These are phyloP conservation scores for Clivina fossor DNA, from an alignment of 2,888 invertebrate species.

Conservation along the genomic window DNA sequence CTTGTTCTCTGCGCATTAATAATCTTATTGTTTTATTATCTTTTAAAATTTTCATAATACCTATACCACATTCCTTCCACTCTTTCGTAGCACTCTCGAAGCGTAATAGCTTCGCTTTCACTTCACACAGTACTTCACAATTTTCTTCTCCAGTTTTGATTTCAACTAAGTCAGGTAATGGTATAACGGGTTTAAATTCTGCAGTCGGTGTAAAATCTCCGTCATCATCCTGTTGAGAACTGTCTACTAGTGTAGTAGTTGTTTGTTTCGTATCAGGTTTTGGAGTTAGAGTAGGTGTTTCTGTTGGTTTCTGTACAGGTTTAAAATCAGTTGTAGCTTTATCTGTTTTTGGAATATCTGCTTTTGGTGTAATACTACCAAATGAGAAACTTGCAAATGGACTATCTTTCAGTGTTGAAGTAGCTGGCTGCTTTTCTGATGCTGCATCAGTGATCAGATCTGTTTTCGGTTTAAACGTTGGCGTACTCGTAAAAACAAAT, in stretches of 20 bases:
- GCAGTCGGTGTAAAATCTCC: conserved; percentile 83
- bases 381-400: conserved; percentile 61
- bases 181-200: conserved; percentile 84
- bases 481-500: conserved; percentile 68
- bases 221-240: conserved; percentile 50
- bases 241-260: conserved; percentile 15
- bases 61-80: conserved; percentile 93
- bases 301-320: conserved; percentile 29
- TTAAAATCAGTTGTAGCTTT: conserved; percentile 48
- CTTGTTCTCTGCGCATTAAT: conserved; percentile 88
- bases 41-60: conserved; percentile 77
- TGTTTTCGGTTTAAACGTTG: conserved; percentile 60
- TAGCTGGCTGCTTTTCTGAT: conserved; percentile 20
- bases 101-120: conserved; percentile 79
- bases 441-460: conserved; percentile 44
- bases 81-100: conserved; percentile 70
- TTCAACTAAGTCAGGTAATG: conserved; percentile 80
- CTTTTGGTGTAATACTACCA: conserved; percentile 47
- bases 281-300: conserved; percentile 13
- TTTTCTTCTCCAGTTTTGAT: conserved; percentile 85
- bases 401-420: conserved; percentile 53
- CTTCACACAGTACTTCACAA: conserved; percentile 72
- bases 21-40: conserved; percentile 72
- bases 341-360: no score
- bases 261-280: conserved; percentile 34